Conservation (phyloP, 1,140 invertebrate species). For the Macrocentrus cingulum region DNA sequence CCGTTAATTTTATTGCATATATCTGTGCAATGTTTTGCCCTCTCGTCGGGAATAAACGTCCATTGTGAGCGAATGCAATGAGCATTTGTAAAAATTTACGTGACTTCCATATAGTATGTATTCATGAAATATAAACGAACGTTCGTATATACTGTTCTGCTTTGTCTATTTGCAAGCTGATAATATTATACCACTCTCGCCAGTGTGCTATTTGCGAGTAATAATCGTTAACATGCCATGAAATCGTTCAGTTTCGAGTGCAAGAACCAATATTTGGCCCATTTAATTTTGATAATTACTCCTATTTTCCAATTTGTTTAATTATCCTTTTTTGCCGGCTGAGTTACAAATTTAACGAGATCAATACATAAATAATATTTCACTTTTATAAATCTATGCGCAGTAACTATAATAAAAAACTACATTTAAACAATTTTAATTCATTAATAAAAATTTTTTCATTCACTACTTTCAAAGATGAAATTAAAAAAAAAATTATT, state of each 20-base stretch:
- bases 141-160: slow-evolving; percentile 28
- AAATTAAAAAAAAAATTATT: too few species aligned
- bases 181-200: background rate
- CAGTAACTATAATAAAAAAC: too few species aligned
- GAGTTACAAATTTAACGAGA: slow-evolving; percentile 10
- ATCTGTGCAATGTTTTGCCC: background rate
- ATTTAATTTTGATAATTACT: slow-evolving; percentile 22
- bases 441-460: too few species aligned
- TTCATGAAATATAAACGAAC: slow-evolving; percentile 29
- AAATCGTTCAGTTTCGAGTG: slow-evolving; percentile 20
- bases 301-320: slow-evolving; percentile 20
- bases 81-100: slow-evolving; percentile 22
- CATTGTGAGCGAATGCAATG: slow-evolving; percentile 3
- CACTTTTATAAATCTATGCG: too few species aligned
- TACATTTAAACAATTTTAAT: too few species aligned
- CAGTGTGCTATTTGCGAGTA: slow-evolving; percentile 29
- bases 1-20: background rate
- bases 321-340: slow-evolving; percentile 13
- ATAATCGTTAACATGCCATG: slow-evolving; percentile 34
- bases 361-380: too few species aligned
- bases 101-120: slow-evolving; percentile 14
- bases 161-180: slow-evolving; percentile 24
- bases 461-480: too few species aligned
- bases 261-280: slow-evolving; percentile 23
- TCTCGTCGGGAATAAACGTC: background rate